A percentile compares a stretch with the other conserved stretches of the same genome.
These are phyloP conservation scores for Coluber constrictor DNA, from an alignment of 2,797 vertebrate species.

Conservation along the genomic window DNA sequence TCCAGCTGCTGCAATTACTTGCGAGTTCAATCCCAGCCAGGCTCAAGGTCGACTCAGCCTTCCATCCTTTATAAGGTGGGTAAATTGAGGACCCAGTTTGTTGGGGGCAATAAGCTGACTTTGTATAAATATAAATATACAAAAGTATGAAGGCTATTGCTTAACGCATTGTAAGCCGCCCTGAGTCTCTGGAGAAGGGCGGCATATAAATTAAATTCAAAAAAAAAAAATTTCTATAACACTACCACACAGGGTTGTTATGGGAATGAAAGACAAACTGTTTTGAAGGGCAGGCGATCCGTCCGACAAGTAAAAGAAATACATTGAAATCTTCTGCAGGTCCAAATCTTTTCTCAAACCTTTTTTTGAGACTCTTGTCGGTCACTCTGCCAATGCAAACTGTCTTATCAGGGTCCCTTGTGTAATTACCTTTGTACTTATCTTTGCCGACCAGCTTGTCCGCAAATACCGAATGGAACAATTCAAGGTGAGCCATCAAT, in stretches of 20 bases:
- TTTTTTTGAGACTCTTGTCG: not conserved
- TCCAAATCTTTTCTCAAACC: not conserved
- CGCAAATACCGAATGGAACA: not conserved
- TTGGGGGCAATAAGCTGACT: no score
- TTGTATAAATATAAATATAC: no score
- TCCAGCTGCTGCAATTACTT: no score
- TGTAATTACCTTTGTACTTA: not conserved
- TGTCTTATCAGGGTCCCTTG: not conserved
- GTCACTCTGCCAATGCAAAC: not conserved
- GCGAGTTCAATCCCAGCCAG: no score
- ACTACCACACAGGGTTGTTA: not conserved
- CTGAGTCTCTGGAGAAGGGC: no score
- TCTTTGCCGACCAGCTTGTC: not conserved
- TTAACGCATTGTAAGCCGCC: no score
- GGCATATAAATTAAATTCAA: no score
- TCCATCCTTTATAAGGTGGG: no score
- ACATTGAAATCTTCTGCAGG: not conserved
- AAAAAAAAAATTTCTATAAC: no score
- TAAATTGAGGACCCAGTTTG: no score
- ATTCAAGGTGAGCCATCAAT: not conserved
- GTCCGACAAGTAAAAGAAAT: not conserved
- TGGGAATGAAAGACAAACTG: not conserved
- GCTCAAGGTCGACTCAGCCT: no score
- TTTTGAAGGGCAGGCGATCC: not conserved
- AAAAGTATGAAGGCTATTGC: no score